Base-by-base conservation (phyloP, 1,140 invertebrate genomes). In the Thaumatotibia leucotreta region DNA sequence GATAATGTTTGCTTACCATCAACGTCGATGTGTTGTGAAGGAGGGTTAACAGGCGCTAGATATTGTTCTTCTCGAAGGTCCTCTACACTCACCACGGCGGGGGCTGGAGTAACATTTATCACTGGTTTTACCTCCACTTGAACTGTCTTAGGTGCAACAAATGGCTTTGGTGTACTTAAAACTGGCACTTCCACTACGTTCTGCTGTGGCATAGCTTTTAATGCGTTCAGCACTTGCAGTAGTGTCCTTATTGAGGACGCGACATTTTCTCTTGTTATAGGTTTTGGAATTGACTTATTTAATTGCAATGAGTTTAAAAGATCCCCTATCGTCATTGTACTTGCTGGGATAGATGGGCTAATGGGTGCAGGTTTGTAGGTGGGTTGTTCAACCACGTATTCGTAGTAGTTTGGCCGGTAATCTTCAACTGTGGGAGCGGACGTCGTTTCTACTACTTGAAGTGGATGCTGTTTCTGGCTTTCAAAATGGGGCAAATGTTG, bases 171-270 rank as follows among this genome's bases (percentile, higher is more conserved):
- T 14, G 88, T 82, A 69, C 86, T 91, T 33, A 86, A 69, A 22
- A 82, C 66, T 39, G 82, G 76, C 0, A 65, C 23, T 50, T 82
- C 80, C 4, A 79, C 65, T 24, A 82, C 82, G 22, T 79, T 81
- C 52, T 84, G 72, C 32, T 86, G 89, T 61, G 92, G 87, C 61
- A 86, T 86, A 65, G 92, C 89, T 77, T 94, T 95, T 11, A 96
- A 88, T 39, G 93, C 92, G 61, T 94, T 93, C 1, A 96, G 77
- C 32, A 96, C 95, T 75, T 94, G 94, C 8, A 96, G 92, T 14
- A 96, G 84, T 0, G 95, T 96, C 77, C 93, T 94, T 29, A 96
- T 95, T 45, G 95, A 96, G 39, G 94, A 94, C 66, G 95, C 95
- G 24, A 96, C 93, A 74, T 96, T 97, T 65, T 96, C 94, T 32